phyloP scores from a whole-genome alignment of 92 coral and sea anemone species.

The Umimayanthus kanabou region DNA sequence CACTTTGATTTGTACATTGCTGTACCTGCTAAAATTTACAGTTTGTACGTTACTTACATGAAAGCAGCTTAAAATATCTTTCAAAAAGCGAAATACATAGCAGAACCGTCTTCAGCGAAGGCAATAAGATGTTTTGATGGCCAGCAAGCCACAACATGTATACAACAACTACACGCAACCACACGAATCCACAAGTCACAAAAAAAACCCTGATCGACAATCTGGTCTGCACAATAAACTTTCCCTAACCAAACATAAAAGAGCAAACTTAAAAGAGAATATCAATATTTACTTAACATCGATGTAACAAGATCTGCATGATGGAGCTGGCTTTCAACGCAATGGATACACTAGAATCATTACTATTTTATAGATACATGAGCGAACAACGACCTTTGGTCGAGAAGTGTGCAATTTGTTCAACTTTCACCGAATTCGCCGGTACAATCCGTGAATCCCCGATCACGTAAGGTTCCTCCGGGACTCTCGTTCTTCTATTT shows the following conservation, averaged over 20 bases:
- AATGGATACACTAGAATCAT: background rate
- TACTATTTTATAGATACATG: background rate
- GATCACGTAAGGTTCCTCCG: background rate
- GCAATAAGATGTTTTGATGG: background rate
- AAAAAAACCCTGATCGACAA: background rate
- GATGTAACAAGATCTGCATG: background rate
- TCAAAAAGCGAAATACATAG: background rate
- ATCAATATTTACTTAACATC: background rate
- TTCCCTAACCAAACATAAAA: background rate
- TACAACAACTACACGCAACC: background rate
- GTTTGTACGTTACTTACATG: background rate
- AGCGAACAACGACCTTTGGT: background rate
- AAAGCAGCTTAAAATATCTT: background rate
- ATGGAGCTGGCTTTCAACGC: background rate
- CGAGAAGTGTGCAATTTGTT: background rate
- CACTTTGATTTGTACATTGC: background rate
- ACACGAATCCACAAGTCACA: background rate
- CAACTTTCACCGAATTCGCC: background rate
- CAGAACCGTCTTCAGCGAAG: background rate
- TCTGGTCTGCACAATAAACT: background rate
- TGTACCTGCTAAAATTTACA: background rate
- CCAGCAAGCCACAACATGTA: background rate
- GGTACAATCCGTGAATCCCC: background rate
- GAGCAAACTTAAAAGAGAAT: background rate
- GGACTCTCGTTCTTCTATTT: background rate